Evolutionary conservation across 1,140 invertebrate genomes (phyloP).

Genomic region (Amphibalanus amphitrite): DNA sequence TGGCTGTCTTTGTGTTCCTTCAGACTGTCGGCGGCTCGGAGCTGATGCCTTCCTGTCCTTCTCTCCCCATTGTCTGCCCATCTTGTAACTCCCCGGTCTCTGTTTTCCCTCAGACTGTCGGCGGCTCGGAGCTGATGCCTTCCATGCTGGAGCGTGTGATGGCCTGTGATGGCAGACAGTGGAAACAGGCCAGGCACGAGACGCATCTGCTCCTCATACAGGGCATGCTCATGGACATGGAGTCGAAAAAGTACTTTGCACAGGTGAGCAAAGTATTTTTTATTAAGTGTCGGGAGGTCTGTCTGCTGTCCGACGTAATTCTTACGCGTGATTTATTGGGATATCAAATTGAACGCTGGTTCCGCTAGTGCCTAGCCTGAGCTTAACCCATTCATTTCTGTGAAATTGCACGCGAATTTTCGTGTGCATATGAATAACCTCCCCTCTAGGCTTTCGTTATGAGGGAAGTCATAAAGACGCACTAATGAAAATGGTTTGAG

Average conservation of each 20-base stretch:
- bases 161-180: constrained; percentile 58
- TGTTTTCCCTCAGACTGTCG: not conserved
- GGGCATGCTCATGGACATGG: constrained; percentile 83
- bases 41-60: not conserved
- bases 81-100: not conserved
- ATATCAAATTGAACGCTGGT: too few species aligned
- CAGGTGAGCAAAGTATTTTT: constrained; percentile 18
- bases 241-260: constrained; percentile 77
- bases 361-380: too few species aligned
- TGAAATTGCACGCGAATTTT: too few species aligned
- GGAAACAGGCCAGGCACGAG: constrained; percentile 77
- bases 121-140: not conserved
- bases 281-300: too few species aligned
- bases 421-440: too few species aligned
- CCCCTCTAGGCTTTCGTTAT: too few species aligned
- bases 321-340: too few species aligned
- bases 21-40: not conserved
- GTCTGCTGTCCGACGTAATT: too few species aligned
- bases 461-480: too few species aligned
- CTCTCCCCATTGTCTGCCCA: not conserved
- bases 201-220: constrained; percentile 88
- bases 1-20: not conserved
- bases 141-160: constrained; percentile 44
- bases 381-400: too few species aligned
- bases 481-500: too few species aligned